phyloP scores from a whole-genome alignment of 2,888 invertebrate genomes.

The Marasmarcha lunaedactyla region DNA sequence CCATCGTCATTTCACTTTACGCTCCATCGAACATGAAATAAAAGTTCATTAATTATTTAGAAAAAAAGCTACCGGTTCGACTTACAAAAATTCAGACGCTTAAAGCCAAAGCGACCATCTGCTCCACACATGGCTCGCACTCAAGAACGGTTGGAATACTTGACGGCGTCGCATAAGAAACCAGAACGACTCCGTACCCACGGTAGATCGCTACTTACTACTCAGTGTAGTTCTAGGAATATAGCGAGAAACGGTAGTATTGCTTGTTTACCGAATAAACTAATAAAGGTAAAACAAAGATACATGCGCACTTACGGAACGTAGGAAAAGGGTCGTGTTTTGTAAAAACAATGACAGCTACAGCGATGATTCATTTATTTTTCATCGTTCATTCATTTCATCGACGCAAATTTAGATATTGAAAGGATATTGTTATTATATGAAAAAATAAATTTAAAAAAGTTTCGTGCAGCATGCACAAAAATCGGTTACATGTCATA shows the following conservation, averaged over 20 bases:
- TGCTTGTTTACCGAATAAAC: not conserved
- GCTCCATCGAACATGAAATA: too few relatives aligned
- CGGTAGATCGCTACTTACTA: slow-evolving; percentile 17
- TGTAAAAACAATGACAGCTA: too few relatives aligned
- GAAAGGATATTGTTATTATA: too few relatives aligned
- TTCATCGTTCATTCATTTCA: too few relatives aligned
- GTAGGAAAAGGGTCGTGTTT: too few relatives aligned
- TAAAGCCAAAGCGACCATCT: slow-evolving; percentile 34
- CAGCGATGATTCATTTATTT: too few relatives aligned
- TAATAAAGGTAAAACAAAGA: not conserved
- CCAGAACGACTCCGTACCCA: slow-evolving; percentile 16
- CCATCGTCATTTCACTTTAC: too few relatives aligned
- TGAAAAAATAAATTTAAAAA: too few relatives aligned
- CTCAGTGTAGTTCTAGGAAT: not conserved
- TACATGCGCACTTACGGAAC: too few relatives aligned
- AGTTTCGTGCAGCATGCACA: too few relatives aligned
- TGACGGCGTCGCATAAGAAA: slow-evolving; percentile 45
- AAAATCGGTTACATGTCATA: too few relatives aligned
- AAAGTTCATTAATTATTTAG: slow-evolving; percentile 7
- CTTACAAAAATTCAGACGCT: slow-evolving; percentile 22
- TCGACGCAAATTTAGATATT: too few relatives aligned
- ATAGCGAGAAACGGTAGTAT: not conserved
- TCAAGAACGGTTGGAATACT: slow-evolving; percentile 34
- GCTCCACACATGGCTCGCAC: slow-evolving; percentile 53
- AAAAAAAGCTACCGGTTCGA: slow-evolving; percentile 18